Conservation (phyloP, 2,113 vertebrate species). For the Daboia siamensis region DNA sequence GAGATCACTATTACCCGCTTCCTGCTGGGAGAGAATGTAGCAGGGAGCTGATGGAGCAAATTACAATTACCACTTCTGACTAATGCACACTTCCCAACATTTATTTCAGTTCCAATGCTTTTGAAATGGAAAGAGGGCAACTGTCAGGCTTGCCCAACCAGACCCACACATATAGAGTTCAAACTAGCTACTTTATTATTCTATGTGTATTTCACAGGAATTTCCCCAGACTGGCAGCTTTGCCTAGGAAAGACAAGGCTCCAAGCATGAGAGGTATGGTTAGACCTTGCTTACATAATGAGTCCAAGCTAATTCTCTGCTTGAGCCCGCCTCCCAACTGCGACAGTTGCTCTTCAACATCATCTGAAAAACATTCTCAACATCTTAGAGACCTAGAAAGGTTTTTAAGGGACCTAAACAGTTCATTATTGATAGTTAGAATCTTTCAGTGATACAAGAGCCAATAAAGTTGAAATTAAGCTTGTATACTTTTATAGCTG, state of each 20-base stretch:
- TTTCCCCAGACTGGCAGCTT: not conserved
- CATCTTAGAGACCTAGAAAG: not conserved
- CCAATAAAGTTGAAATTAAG: not conserved
- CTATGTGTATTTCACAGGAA: not conserved
- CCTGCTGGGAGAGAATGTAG: constrained; percentile 37
- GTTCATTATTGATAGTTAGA: not conserved
- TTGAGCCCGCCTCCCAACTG: not conserved
- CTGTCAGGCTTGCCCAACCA: not conserved
- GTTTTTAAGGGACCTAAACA: not conserved
- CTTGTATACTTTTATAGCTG: not conserved
- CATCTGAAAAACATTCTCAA: not conserved
- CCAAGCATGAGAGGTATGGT: not conserved
- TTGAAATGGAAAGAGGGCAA: not conserved
- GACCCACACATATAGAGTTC: not conserved
- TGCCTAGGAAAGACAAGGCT: not conserved
- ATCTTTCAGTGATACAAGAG: not conserved
- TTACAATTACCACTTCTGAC: not conserved
- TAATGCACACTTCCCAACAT: not conserved
- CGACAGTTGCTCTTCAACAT: not conserved
- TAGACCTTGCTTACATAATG: not conserved
- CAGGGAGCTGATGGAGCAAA: not conserved
- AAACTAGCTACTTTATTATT: not conserved
- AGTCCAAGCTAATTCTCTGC: not conserved
- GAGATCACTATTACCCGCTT: constrained; percentile 58
- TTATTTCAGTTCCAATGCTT: not conserved